Conservation (phyloP, 1,140 invertebrate genomes). For the Drosophila punjabiensis region DNA sequence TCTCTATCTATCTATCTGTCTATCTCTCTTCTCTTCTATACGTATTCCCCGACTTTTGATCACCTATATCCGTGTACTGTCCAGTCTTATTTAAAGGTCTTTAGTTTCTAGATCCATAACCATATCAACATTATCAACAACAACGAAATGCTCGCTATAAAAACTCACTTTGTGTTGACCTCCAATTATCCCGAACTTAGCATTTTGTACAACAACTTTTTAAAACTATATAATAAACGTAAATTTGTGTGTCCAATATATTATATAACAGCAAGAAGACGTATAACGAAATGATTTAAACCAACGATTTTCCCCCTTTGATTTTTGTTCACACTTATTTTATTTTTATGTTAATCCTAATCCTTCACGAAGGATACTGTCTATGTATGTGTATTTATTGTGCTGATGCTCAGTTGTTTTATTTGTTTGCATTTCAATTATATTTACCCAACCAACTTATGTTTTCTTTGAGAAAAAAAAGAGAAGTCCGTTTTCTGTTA, state of each 20-base stretch:
- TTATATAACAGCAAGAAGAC: conserved; percentile 9
- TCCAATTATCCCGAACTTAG: conserved; percentile 56
- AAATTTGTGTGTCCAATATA: conserved; percentile 54
- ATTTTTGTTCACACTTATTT: conserved; percentile 20
- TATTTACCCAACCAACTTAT: conserved; percentile 12
- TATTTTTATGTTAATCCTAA: conserved; percentile 29
- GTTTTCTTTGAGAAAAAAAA: conserved; percentile 6
- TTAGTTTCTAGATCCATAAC: conserved; percentile 35
- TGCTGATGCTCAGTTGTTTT: conserved; percentile 63
- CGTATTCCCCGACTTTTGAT: conserved; percentile 41
- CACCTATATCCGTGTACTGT: conserved; percentile 53
- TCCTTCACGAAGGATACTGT: conserved; percentile 31
- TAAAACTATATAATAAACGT: conserved; percentile 43
- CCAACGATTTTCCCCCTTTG: conserved; percentile 2
- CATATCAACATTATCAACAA: conserved; percentile 40
- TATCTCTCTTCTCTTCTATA: conserved; percentile 29
- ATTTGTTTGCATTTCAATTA: conserved; percentile 60
- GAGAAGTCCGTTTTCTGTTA: conserved; percentile 26
- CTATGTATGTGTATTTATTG: conserved; percentile 66
- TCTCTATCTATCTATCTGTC: conserved; percentile 36
- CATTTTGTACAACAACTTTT: conserved; percentile 66
- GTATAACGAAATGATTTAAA: conserved; percentile 29
- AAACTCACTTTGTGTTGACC: conserved; percentile 57
- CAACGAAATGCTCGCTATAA: conserved; percentile 50
- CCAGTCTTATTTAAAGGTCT: conserved; percentile 38